Base-by-base conservation (phyloP, 2,888 invertebrate species). In the Yponomeuta plumbellus region DNA sequence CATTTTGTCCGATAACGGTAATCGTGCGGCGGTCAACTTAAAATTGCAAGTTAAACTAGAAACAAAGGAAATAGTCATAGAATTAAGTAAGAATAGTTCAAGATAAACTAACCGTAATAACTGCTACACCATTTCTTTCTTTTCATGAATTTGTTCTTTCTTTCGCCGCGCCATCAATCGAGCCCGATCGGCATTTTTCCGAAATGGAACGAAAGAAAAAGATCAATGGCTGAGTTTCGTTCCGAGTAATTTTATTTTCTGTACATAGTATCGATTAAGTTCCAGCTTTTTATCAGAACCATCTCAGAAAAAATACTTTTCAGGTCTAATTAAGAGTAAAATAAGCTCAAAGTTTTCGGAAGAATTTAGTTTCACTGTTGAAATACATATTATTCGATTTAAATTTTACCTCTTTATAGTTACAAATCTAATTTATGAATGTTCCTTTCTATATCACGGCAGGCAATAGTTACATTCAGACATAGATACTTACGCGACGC, bases 81-180 rank as follows among this genome's bases (percentile, higher is more conserved):
- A 34, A 34, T 6, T 34, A 34, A 34, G 34, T 34, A 34, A 34
- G 34, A 34, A 34, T 34, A 34, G 34, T 34, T 34, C 5, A 34
- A 68, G 68, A 66, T 63, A 67, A 68, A 89, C 89, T 89, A 89
- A 89, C 90, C 90, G 89, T 85, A 74, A 69, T 67, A 75, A 70
- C 71, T 73, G 76, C 77, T 81, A 84, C 86, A 85, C 85, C 89
- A 86, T 85, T 87, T 86, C 84, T 79, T 85, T 86, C 84, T 34
- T 34, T 34, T 85, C 84, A 80, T 74, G 20, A 22, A 64, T 17
- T 52, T 22, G n/a, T 64, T 64, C 56, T 40, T 63, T n/a, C 8
- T 22, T 52, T 64, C 23, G 77, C 44, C 64, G 57, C 77, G 76
- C 78, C 76, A 78, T 77, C 75, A 72, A 73, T 61, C 73, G 75